Evolutionary conservation across 2,888 invertebrate species (phyloP), one percentile per base, ranked within the genome.

Genomic region (Junonia oenone): DNA sequence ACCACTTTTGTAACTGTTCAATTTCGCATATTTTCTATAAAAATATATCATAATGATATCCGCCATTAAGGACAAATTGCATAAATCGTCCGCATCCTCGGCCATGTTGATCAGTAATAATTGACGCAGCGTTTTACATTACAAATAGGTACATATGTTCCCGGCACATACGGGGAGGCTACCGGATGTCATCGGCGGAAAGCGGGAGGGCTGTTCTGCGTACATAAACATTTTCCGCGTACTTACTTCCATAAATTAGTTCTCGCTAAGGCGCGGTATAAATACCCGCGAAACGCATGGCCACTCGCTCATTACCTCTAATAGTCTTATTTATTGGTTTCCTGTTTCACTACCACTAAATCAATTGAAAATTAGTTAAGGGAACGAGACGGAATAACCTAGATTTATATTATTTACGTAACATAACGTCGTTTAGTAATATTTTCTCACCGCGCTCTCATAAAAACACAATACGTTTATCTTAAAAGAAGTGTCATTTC

Each of bases 161-260:
- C 57, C 62, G 58, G 63, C 69, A 68, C 70, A 69, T 65, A 73
- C 71, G 75, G 71, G 69, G 73, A 71, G 73, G 56, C 57, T 64
- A 64, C 83, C 88, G 87, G 85, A 88, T 83, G 86, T 86, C 87
- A 83, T 76, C 83, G 73, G 68, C 69, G 66, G 60, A 72, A 76
- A 73, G 75, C 66, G 76, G 73, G 76, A 72, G 78, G 76, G 70
- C 73, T 66, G 66, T 65, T 72, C 73, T 75, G 74, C 74, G 72
- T 79, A 84, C 83, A 87, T 89, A 88, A 88, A 90, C 86, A 86
- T 86, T 89, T 90, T 89, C 89, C 82, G 83, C 81, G 89, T 88
- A 90, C 88, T 87, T 86, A 83, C 82, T 81, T 84, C 83, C 88
- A 89, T 89, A 90, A 90, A 89, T 89, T 87, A 86, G 83, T 87